Evolutionary conservation across 2,888 invertebrate species (phyloP).

Genomic region (Cerastis leucographa): DNA sequence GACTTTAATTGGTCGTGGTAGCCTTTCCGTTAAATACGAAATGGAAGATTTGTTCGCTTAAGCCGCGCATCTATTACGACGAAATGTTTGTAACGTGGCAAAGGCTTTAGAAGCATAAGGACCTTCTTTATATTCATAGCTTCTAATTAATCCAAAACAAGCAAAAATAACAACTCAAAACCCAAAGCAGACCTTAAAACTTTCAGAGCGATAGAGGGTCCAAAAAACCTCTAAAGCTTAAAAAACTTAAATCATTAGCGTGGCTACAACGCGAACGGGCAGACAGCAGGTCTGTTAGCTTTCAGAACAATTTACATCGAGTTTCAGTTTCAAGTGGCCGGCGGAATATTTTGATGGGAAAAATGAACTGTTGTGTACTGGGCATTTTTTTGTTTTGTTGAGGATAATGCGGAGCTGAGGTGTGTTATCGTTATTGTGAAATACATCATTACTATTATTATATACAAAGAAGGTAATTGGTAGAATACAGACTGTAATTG

Average conservation of each 20-base stretch:
- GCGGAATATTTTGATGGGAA: conserved; percentile 50
- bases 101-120: not conserved
- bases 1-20: not conserved
- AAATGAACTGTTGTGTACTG: conserved; percentile 53
- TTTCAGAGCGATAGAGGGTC: conserved; percentile 42
- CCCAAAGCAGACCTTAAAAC: conserved; percentile 36
- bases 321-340: conserved; percentile 57
- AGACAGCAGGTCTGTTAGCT: conserved; percentile 58
- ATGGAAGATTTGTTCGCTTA: not conserved
- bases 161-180: conserved; percentile 24
- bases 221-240: conserved; percentile 35
- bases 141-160: conserved; percentile 9
- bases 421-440: not conserved
- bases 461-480: not conserved
- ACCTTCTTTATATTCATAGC: not conserved
- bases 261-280: conserved; percentile 39
- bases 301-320: conserved; percentile 69
- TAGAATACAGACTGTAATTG: not conserved
- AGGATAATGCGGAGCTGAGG: not conserved
- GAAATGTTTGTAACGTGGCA: not conserved
- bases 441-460: not conserved
- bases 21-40: not conserved
- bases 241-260: conserved; percentile 67
- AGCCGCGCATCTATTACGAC: not conserved
- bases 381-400: conserved; percentile 23